phyloP scores from a whole-genome alignment of 2,797 vertebrate genomes.

The Galago senegalensis region DNA sequence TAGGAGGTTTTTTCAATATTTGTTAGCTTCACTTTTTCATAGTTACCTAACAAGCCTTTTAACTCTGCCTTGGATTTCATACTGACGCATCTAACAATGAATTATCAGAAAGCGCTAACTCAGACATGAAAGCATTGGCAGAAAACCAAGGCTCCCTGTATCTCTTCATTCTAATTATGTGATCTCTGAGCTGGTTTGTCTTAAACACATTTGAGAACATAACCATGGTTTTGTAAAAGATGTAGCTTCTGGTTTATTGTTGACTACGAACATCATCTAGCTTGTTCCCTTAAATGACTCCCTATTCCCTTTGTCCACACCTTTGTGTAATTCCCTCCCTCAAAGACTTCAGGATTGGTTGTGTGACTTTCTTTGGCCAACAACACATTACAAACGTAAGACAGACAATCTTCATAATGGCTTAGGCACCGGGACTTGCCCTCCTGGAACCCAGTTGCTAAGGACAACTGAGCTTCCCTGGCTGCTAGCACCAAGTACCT shows the following conservation, averaged over 20 bases:
- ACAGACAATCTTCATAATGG: background rate
- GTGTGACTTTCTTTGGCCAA: background rate
- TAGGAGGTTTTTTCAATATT: slow-evolving; percentile 59
- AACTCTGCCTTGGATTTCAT: slow-evolving; percentile 44
- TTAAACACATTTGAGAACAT: background rate
- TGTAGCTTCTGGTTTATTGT: background rate
- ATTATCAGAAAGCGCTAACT: slow-evolving; percentile 14
- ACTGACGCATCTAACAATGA: background rate
- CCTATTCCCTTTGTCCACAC: background rate
- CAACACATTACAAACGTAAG: background rate
- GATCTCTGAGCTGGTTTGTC: background rate
- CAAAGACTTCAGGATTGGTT: background rate
- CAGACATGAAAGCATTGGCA: background rate
- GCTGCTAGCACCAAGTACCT: background rate
- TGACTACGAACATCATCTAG: background rate
- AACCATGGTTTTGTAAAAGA: background rate
- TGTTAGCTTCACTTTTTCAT: slow-evolving; percentile 53
- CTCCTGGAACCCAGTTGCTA: background rate
- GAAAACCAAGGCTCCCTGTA: background rate
- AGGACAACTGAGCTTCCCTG: background rate
- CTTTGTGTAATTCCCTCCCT: background rate
- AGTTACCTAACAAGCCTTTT: slow-evolving; percentile 58
- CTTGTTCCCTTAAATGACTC: background rate
- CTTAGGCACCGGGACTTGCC: background rate
- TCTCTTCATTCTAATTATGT: background rate